phyloP scores from a whole-genome alignment of 2,797 vertebrate genomes.

The Xyrichtys novacula region DNA sequence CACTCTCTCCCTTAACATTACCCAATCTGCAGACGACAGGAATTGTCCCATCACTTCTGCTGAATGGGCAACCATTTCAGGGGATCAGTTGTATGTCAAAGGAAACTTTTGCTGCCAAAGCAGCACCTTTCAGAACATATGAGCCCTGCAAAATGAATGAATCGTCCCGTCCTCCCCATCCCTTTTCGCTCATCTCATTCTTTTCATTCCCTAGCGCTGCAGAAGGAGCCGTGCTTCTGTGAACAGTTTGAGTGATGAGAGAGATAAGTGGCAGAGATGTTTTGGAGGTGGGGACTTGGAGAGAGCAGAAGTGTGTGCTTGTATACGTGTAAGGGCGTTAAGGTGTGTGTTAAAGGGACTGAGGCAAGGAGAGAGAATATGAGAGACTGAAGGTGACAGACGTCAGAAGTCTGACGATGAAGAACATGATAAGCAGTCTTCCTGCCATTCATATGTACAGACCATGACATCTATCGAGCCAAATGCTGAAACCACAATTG shows the following conservation, averaged over 20 bases:
- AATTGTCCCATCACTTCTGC: conserved; percentile 76
- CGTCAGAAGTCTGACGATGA: conserved; percentile 73
- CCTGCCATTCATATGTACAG: conserved; percentile 67
- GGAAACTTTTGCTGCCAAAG: conserved; percentile 80
- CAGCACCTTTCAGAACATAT: conserved; percentile 78
- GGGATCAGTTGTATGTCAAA: conserved; percentile 76
- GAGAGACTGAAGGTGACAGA: conserved; percentile 77
- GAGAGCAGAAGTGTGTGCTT: conserved; percentile 48
- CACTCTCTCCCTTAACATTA: conserved; percentile 53
- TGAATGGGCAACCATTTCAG: conserved; percentile 79
- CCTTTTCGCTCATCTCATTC: conserved; percentile 45
- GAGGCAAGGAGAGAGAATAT: conserved; percentile 27
- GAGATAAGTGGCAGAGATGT: conserved; percentile 81
- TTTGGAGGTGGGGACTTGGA: conserved; percentile 71
- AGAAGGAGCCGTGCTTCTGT: conserved; percentile 55
- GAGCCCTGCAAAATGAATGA: conserved; percentile 70
- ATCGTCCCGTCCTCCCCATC: conserved; percentile 65
- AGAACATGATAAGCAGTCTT: conserved; percentile 73
- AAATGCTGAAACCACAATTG: conserved; percentile 33
- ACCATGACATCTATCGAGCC: conserved; percentile 51
- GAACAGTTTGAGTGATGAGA: conserved; percentile 80
- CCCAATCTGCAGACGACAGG: conserved; percentile 64
- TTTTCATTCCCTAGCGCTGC: conserved; percentile 47
- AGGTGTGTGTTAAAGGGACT: conserved; percentile 45
- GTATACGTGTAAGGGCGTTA: conserved; percentile 23